Conservation (phyloP, 2,888 invertebrate genomes). For the Plagiodera versicolora region DNA sequence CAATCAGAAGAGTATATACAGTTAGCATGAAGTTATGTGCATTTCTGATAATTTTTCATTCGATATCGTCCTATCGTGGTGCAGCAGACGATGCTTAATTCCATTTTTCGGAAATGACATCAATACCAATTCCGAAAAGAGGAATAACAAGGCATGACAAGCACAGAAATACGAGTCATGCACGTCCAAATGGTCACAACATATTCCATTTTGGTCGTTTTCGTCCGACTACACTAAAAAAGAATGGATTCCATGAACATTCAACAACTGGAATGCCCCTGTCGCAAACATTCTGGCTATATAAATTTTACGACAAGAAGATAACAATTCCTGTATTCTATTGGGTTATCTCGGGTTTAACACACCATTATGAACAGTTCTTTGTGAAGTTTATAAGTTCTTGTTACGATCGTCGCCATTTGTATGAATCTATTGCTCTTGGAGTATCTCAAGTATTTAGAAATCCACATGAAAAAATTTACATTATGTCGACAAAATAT, state of each 20-base stretch:
- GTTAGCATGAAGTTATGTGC: too few species aligned
- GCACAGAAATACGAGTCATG: neutral
- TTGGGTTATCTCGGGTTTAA: neutral
- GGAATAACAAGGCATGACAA: neutral
- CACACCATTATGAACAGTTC: neutral
- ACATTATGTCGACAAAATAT: too few species aligned
- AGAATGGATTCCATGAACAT: conserved; percentile 1
- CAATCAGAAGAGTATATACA: too few species aligned
- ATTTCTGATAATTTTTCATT: too few species aligned
- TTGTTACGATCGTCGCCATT: neutral
- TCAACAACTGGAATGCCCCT: conserved; percentile 5
- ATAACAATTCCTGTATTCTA: neutral
- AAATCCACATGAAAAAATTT: too few species aligned
- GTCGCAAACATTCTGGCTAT: neutral
- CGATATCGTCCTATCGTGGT: too few species aligned
- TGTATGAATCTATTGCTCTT: neutral
- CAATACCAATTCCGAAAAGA: neutral
- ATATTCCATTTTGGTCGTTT: conserved; percentile 1
- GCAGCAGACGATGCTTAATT: neutral
- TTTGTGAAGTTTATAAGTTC: neutral
- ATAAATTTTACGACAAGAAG: neutral
- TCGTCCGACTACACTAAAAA: neutral
- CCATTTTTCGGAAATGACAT: neutral
- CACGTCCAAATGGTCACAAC: neutral
- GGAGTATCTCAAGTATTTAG: too few species aligned